Conservation (phyloP, 2,113 vertebrate species). For the Papio anubis region DNA sequence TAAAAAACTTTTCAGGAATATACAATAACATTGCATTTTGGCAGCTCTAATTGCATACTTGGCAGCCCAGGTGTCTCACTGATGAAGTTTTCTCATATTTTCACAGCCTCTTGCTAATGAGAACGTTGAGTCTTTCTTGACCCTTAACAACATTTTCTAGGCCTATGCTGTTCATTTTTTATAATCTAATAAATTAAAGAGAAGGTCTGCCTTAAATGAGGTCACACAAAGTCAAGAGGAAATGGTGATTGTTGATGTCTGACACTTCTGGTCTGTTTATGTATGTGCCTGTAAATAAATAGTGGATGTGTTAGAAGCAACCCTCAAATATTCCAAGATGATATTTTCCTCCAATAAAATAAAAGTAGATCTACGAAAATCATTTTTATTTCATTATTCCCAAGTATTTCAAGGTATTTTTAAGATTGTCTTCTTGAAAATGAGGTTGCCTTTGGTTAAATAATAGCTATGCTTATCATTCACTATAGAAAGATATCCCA, state of each 20-base stretch:
- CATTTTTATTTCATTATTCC: not conserved
- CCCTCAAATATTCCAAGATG: not conserved
- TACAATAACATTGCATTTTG: not conserved
- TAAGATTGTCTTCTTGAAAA: not conserved
- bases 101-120: not conserved
- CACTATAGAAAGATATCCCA: not conserved
- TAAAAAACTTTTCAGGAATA: not conserved
- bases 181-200: conserved; percentile 4
- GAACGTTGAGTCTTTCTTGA: not conserved
- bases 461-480: not conserved
- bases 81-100: not conserved
- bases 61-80: not conserved
- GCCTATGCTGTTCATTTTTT: not conserved
- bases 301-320: not conserved
- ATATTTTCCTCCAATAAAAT: not conserved
- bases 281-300: not conserved
- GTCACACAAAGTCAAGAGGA: not conserved
- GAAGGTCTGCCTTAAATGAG: not conserved
- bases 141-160: not conserved
- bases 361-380: not conserved
- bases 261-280: not conserved
- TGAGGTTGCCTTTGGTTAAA: not conserved
- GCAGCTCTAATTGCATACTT: not conserved
- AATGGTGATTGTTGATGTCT: not conserved
- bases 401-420: not conserved